Base-by-base conservation (phyloP, 2,888 invertebrate species). In the Allophyes oxyacanthae region DNA sequence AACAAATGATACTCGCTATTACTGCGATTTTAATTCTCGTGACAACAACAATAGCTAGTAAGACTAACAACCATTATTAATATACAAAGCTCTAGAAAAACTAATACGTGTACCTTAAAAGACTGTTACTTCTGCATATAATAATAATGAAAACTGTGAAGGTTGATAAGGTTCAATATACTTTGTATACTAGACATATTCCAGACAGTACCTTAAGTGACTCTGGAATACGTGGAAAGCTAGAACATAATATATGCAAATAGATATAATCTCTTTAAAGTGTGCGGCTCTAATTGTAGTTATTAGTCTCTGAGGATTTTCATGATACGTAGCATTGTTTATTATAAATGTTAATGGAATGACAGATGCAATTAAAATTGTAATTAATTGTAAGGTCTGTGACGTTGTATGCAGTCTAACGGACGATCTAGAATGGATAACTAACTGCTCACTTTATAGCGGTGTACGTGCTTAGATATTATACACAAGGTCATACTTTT, bases 111-210 rank as follows among this genome's bases (percentile, higher is more conserved):
- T 20, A 51, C 26, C 44, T 40, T 61, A 26, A 48, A 49, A 25
- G 0, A 60, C 28, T 11, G 11, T 42, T 37, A 61, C 41, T 37
- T 36, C 46, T 48, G 25, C 28, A 55, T 51, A 32, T 36, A 43
- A 36, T 43, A 20, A 9, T 55, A 55, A 51, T 55, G 46, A 43
- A 41, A 49, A 54, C 40, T 7, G 20, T 43, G 26, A 48, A 54
- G 42, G 34, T 41, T 59, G 51, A 66, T 42, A 67, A 34, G 49
- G 69, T 72, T 72, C 70, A 50, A 20, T 69, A 53, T 44, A 32
- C 58, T 54, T 20, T 41, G 36, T 26, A 45, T 57, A 36, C 55
- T 41, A 57, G 51, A 60, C 52, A 10, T 38, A 13, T 13, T 42
- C 25, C 28, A 56, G 50, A 56, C 55, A 61, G 48, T 43, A 43